Evolutionary conservation across 2,113 vertebrate genomes (phyloP).

Genomic region (Microtus pennsylvanicus): DNA sequence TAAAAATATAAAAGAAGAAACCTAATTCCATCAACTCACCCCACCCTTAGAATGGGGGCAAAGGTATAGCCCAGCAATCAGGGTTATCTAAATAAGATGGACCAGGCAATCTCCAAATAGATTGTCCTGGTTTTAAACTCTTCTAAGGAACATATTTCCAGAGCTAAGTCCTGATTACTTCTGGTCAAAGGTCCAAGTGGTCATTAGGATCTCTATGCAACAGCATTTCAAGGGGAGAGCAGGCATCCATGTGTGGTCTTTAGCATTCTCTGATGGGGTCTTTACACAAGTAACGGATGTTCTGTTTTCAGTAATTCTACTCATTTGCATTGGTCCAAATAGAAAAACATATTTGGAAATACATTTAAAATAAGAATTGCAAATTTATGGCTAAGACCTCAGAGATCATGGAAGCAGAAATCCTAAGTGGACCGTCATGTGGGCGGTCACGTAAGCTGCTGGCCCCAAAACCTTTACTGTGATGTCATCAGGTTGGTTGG

Average conservation of each 20-base stretch:
- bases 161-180: not conserved
- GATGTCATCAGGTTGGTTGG: not conserved
- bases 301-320: conserved; percentile 23
- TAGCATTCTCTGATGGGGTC: not conserved
- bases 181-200: not conserved
- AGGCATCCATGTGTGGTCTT: not conserved
- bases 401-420: conserved; percentile 35
- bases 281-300: not conserved
- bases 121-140: conserved; percentile 16
- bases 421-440: too few relatives aligned
- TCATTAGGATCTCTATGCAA: not conserved
- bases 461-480: not conserved
- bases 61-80: not conserved
- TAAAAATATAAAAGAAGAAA: not conserved
- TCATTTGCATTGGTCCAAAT: not conserved
- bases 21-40: not conserved
- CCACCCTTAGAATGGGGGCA: not conserved
- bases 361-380: not conserved
- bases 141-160: not conserved
- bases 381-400: conserved; percentile 2
- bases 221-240: not conserved
- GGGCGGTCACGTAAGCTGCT: not conserved
- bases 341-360: not conserved
- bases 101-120: not conserved
- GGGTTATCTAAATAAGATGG: conserved; percentile 44